Percentiles rank a stretch among this genome's conserved stretches.
Conservation (phyloP, 2,888 invertebrate genomes). For the Macrosiphum euphorbiae region DNA sequence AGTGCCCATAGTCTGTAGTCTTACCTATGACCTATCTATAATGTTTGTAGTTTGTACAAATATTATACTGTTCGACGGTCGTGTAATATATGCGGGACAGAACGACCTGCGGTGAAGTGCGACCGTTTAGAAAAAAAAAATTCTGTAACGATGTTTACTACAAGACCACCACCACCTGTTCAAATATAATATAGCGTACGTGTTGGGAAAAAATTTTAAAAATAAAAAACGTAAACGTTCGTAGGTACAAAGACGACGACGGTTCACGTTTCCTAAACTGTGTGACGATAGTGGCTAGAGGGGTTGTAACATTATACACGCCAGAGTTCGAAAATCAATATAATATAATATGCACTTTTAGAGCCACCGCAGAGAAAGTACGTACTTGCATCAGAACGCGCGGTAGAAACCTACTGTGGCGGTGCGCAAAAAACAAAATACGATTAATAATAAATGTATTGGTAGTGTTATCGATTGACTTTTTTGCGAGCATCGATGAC, state of each 20-base stretch:
- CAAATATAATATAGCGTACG: conserved; percentile 12
- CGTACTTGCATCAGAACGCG: background rate
- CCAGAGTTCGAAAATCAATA: conserved; percentile 50
- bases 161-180: conserved; percentile 30
- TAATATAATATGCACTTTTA: background rate
- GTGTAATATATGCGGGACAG: background rate
- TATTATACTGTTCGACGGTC: background rate
- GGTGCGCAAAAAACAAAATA: background rate
- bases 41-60: background rate
- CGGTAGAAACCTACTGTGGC: background rate
- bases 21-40: background rate
- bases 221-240: background rate
- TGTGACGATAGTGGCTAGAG: background rate
- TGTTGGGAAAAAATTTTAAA: background rate
- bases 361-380: background rate
- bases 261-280: conserved; percentile 56
- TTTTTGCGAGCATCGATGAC: background rate
- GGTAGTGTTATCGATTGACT: background rate
- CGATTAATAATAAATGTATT: background rate
- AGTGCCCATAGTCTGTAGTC: background rate
- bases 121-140: background rate
- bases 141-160: conserved; percentile 16
- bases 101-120: background rate
- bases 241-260: background rate
- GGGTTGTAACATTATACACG: conserved; percentile 34